Evolutionary conservation across 2,888 invertebrate species (phyloP).

Genomic region (Branchipolynoe longqiensis): DNA sequence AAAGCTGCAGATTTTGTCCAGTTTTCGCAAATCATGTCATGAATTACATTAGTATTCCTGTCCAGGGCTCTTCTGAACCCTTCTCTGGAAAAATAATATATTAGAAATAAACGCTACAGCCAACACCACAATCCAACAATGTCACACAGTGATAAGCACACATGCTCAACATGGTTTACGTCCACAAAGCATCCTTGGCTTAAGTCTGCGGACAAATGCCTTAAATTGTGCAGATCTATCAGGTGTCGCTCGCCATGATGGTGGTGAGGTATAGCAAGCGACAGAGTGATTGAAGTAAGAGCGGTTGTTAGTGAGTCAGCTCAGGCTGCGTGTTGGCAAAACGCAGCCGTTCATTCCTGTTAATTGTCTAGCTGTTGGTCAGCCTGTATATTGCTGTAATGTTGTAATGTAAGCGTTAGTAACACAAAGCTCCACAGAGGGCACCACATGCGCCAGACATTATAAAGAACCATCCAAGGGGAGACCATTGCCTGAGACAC

Average conservation of each 20-base stretch:
- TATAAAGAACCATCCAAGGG: background rate
- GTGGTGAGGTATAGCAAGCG: background rate
- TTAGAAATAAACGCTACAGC: background rate
- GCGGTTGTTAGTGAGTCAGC: background rate
- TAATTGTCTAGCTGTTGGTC: background rate
- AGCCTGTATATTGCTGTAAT: conserved; percentile 27
- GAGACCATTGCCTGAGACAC: background rate
- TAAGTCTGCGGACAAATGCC: conserved; percentile 1
- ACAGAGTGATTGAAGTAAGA: background rate
- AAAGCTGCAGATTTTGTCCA: too few species aligned
- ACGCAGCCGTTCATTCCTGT: conserved; percentile 28
- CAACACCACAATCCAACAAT: conserved; percentile 37
- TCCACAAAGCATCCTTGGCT: background rate
- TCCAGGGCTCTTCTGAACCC: too few species aligned
- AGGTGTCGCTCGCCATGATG: background rate
- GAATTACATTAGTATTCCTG: too few species aligned
- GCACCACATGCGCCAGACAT: background rate
- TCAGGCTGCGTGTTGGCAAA: background rate
- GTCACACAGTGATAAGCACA: too few species aligned
- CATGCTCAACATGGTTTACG: background rate
- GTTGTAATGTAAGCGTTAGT: conserved; percentile 45
- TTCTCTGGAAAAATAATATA: too few species aligned
- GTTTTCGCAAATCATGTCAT: too few species aligned
- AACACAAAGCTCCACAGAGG: conserved; percentile 3
- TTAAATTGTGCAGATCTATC: background rate